Conservation (phyloP, 2,888 invertebrate genomes). For the Calameuta idolon region DNA sequence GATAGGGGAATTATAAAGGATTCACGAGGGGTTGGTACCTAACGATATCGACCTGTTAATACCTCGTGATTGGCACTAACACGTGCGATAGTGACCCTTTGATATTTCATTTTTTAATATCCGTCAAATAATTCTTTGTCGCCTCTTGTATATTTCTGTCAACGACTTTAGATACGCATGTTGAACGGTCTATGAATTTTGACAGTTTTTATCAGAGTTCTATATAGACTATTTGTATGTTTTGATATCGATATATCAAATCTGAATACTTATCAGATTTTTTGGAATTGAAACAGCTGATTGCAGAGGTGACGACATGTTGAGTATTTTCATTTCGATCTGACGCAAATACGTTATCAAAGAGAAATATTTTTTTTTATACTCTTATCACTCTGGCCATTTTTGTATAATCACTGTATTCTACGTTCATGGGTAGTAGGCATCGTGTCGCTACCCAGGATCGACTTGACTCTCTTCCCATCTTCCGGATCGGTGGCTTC, state of each 20-base stretch:
- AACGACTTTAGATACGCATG: neutral
- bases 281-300: neutral
- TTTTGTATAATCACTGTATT: neutral
- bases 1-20: neutral
- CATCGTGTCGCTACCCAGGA: conserved; percentile 17
- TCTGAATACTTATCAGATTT: neutral
- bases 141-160: neutral
- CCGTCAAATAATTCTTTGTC: neutral
- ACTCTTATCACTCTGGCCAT: neutral
- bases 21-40: neutral
- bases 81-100: conserved; percentile 25
- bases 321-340: neutral
- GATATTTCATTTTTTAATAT: neutral
- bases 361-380: neutral
- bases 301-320: neutral
- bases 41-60: conserved; percentile 56
- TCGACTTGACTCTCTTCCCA: conserved; percentile 33
- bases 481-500: neutral
- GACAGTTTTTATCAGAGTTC: neutral
- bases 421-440: neutral
- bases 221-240: too few species aligned
- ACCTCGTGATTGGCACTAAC: conserved; percentile 54
- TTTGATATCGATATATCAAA: neutral
- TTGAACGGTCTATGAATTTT: neutral
- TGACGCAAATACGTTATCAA: neutral